Percentiles rank a stretch among this genome's conserved stretches.
These are phyloP conservation scores for Colius striatus DNA, from an alignment of 2,113 vertebrate species.

Conservation along the genomic window DNA sequence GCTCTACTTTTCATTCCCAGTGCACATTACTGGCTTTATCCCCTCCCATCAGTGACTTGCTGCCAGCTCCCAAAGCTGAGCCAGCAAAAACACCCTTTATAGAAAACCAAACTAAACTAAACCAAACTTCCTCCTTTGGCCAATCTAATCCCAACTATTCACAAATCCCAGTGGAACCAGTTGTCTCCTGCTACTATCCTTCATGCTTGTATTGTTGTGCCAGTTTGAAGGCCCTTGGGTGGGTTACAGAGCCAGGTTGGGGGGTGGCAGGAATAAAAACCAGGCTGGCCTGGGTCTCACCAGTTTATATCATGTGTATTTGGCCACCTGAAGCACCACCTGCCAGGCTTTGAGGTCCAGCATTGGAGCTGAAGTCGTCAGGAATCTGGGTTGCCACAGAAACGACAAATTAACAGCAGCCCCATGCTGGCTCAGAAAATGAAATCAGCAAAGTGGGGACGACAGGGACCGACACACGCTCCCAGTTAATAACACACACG, in stretches of 20 bases:
- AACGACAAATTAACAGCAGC: not conserved
- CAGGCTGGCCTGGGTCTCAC: not conserved
- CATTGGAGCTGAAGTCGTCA: fast-evolving
- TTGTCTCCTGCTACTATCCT: not conserved
- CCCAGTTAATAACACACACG: not conserved
- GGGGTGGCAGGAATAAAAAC: not conserved
- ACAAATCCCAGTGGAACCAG: not conserved
- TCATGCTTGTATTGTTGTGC: not conserved
- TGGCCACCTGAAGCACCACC: not conserved
- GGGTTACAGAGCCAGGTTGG: not conserved
- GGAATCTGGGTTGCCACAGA: not conserved
- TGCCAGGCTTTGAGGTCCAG: not conserved
- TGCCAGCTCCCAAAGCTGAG: not conserved
- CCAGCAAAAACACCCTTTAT: not conserved
- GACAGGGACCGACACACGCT: not conserved
- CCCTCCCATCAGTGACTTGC: not conserved
- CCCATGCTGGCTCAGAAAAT: not conserved
- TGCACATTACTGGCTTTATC: not conserved
- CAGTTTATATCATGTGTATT: not conserved
- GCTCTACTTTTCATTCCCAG: not conserved
- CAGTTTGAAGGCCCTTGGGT: not conserved
- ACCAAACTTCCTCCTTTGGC: not conserved
- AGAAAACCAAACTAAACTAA: not conserved
- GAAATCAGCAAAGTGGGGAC: not conserved
- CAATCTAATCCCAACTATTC: not conserved